Evolutionary conservation across 2,888 invertebrate genomes (phyloP).

Genomic region (Oxycera nigricornis): DNA sequence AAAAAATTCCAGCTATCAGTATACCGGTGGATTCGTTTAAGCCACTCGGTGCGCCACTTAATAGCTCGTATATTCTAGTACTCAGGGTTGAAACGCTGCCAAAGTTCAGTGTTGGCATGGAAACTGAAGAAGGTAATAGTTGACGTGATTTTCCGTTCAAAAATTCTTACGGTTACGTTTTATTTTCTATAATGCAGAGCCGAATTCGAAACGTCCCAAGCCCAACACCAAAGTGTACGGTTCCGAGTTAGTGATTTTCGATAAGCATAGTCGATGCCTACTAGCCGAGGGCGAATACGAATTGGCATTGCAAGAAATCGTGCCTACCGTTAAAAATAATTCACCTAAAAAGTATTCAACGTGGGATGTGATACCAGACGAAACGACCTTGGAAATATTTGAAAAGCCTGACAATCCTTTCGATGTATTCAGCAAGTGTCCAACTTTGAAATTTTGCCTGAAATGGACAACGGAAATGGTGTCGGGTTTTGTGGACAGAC

Average conservation of each 20-base stretch:
- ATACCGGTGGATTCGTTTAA: slow-evolving; percentile 87
- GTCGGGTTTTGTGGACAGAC: slow-evolving; percentile 71
- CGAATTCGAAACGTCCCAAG: slow-evolving; percentile 75
- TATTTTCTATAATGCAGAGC: slow-evolving; percentile 61
- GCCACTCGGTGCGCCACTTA: slow-evolving; percentile 77
- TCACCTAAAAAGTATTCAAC: slow-evolving; percentile 76
- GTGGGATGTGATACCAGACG: slow-evolving; percentile 70
- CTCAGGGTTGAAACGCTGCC: slow-evolving; percentile 70
- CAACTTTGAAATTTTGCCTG: slow-evolving; percentile 83
- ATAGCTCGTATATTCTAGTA: slow-evolving; percentile 82
- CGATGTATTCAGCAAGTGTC: slow-evolving; percentile 79
- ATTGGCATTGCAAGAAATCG: slow-evolving; percentile 79
- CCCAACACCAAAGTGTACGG: slow-evolving; percentile 63
- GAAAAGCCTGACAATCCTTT: slow-evolving; percentile 65
- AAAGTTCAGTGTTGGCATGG: slow-evolving; percentile 54
- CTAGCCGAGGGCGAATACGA: slow-evolving; percentile 91
- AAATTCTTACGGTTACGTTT: neutral
- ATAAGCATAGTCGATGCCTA: slow-evolving; percentile 86
- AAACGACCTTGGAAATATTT: slow-evolving; percentile 60
- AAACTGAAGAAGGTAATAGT: slow-evolving; percentile 63
- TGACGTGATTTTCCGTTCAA: neutral
- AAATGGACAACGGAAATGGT: slow-evolving; percentile 81
- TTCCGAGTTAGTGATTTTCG: slow-evolving; percentile 87
- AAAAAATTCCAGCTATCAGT: slow-evolving; percentile 76
- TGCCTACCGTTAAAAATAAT: slow-evolving; percentile 60